Conservation (phyloP, 1,140 invertebrate species). For the Psix sp. region DNA sequence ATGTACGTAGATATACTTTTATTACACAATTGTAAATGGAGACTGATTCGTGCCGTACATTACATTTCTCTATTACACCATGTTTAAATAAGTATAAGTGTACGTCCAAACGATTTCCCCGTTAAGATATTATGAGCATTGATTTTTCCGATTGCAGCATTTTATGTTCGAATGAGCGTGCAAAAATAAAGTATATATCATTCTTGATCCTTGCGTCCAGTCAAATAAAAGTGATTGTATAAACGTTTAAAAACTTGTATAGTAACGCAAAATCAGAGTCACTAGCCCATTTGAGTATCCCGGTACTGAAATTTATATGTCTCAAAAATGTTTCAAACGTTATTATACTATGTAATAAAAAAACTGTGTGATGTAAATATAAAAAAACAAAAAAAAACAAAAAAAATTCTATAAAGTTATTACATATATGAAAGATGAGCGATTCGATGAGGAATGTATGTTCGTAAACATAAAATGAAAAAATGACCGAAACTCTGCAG, state of each 20-base stretch:
- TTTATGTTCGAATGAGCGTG: constrained; percentile 18
- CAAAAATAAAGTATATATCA: not conserved
- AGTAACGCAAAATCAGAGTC: constrained; percentile 16
- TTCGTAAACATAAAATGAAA: constrained; percentile 3
- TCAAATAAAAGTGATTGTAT: constrained; percentile 25
- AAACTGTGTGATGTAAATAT: constrained; percentile 48
- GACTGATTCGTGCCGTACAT: constrained; percentile 57
- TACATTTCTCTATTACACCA: constrained; percentile 53
- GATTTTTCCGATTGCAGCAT: not conserved
- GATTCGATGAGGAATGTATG: constrained; percentile 34
- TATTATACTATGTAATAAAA: constrained; percentile 18
- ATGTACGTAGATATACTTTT: constrained; percentile 55
- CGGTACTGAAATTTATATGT: constrained; percentile 17
- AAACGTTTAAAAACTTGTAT: constrained; percentile 29
- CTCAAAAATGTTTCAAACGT: constrained; percentile 19
- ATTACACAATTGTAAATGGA: constrained; percentile 58
- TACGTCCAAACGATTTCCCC: no score
- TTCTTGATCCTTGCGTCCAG: not conserved
- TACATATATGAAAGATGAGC: constrained; percentile 13
- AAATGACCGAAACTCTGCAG: constrained; percentile 41
- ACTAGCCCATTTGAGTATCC: constrained; percentile 32
- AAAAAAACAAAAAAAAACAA: constrained; percentile 16
- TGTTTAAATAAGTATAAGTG: no score
- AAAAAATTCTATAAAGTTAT: constrained; percentile 6
- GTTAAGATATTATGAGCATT: no score